Percentiles rank a stretch among this genome's conserved stretches.
Conservation (phyloP, 1,140 invertebrate species). For the Nephila pilipes region DNA sequence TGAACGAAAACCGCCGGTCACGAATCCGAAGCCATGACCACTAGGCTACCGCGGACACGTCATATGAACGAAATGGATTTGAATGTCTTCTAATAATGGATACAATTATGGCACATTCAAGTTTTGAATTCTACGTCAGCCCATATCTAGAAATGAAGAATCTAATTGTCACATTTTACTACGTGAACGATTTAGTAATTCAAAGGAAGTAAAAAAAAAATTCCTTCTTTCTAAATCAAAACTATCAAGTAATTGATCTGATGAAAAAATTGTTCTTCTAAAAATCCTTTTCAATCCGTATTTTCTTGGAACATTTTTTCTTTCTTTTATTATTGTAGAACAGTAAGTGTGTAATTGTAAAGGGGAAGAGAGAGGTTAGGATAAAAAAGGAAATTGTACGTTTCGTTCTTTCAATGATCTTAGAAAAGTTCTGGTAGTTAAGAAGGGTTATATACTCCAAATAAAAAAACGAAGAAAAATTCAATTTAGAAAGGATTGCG, state of each 20-base stretch:
- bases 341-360: not conserved
- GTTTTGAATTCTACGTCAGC: not conserved
- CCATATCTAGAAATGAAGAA: not conserved
- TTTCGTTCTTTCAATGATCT: slow-evolving; percentile 1
- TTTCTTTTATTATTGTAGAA: not conserved
- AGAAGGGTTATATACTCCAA: not conserved
- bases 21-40: too few species aligned
- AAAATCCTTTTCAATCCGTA: not conserved
- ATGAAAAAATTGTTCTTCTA: not conserved
- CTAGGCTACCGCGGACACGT: too few species aligned
- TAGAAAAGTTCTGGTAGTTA: not conserved
- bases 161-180: not conserved
- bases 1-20: too few species aligned
- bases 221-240: not conserved
- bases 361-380: too few species aligned
- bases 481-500: not conserved
- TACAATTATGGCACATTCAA: not conserved
- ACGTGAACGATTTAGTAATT: not conserved
- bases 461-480: not conserved
- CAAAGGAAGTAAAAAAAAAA: not conserved
- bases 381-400: not conserved
- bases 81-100: not conserved
- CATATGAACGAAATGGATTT: not conserved
- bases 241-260: slow-evolving; percentile 2
- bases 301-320: not conserved